A percentile compares a stretch with the other conserved stretches of the same genome.
phyloP scores from a whole-genome alignment of 2,113 vertebrate genomes.

The Bujurquina vittata region DNA sequence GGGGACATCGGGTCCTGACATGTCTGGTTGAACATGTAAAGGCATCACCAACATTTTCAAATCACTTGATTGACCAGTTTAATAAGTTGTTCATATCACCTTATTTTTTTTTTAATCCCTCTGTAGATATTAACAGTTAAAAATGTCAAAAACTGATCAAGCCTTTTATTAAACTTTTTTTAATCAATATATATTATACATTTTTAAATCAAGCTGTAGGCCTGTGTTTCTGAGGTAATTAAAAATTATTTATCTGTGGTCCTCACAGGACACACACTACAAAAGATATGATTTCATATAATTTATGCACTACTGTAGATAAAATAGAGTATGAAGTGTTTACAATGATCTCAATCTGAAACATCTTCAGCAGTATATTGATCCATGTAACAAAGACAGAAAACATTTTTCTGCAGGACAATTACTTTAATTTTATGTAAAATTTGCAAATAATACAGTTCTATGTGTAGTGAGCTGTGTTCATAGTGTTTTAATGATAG shows the following conservation, averaged over 20 bases:
- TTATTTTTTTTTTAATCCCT: background rate
- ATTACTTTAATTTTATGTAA: background rate
- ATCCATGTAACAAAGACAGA: background rate
- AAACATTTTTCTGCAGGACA: background rate
- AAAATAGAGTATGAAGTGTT: too few relatives aligned
- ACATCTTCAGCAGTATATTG: background rate
- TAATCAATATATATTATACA: too few relatives aligned
- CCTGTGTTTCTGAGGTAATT: too few relatives aligned
- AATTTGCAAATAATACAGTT: conserved; percentile 1
- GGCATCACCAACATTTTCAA: background rate
- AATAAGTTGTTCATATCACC: background rate
- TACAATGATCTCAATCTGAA: background rate
- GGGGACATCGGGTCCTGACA: background rate
- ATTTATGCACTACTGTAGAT: too few relatives aligned
- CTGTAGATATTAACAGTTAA: background rate
- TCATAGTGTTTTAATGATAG: background rate
- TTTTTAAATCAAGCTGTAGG: too few relatives aligned
- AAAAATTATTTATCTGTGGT: too few relatives aligned
- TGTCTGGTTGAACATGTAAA: background rate
- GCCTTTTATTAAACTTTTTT: background rate
- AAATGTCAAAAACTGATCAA: background rate
- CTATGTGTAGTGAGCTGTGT: too few relatives aligned
- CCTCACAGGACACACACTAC: too few relatives aligned
- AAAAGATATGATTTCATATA: too few relatives aligned
- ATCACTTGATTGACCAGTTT: background rate